Base-by-base conservation (phyloP, 2,797 vertebrate species). In the Crenichthys baileyi region DNA sequence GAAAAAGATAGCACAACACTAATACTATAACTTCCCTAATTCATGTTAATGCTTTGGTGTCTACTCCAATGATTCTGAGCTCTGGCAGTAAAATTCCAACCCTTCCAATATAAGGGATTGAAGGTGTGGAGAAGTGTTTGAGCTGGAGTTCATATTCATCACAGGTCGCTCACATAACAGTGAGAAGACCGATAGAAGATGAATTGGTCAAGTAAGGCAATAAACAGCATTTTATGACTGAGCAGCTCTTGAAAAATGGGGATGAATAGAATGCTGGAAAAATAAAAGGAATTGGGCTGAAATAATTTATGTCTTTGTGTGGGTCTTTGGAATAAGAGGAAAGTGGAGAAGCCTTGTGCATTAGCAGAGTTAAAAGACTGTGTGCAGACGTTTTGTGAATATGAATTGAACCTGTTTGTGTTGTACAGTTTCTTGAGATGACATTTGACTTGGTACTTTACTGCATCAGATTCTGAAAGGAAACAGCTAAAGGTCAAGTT, bases 111-210 rank as follows among this genome's bases (percentile, higher is more conserved):
- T 73, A 26, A n/a, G 29, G 18, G 46, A 26, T 36, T n/a, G 24
- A n/a, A 26, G 22, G 31, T 7, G 11, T 7, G 8, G 8, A 51
- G 8, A 48, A 7, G 7, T 76, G 68, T 26, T 15, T 6, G 67
- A 20, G 51, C 0, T 51, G 26, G 63, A 74, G 63, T 65, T 44
- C 55, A 31, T 8, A 79, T 85, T 71, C 71, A 79, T 85, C 71
- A 75, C 7, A n/a, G 44, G 41, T 72, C 70, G 72, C 58, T 70
- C 83, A 44, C 44, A 36, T 20, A 12, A 79, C 73, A 39, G 70
- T 60, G 77, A 77, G 79, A 61, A 73, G 80, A 71, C 77, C 70
- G 39, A 58, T 72, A 79, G 55, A 77, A 81, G 83, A 88, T 76
- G 56, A 79, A 88, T 73, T 71, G 61, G 61, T 63, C 53, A 77